phyloP scores from a whole-genome alignment of 2,113 vertebrate species.

The Nansenia antarctica region DNA sequence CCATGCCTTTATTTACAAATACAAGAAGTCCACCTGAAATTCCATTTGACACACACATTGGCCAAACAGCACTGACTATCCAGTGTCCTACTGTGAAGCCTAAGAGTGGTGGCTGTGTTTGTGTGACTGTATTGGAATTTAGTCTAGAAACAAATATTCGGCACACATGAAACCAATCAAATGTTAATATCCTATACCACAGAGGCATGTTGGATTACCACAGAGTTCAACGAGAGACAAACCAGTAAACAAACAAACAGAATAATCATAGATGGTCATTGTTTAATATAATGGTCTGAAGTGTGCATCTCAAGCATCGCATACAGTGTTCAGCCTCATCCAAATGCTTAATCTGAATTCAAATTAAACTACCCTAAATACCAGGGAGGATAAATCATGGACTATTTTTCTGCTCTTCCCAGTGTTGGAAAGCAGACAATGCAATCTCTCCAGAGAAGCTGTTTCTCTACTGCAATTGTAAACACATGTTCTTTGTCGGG shows the following conservation, averaged over 20 bases:
- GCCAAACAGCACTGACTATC: not conserved
- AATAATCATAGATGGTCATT: not conserved
- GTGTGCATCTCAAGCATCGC: not conserved
- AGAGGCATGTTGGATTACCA: not conserved
- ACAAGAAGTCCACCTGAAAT: no score
- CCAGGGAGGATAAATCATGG: not conserved
- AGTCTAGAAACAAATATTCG: not conserved
- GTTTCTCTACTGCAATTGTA: not conserved
- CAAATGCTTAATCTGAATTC: not conserved
- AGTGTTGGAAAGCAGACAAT: not conserved
- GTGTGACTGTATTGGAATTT: not conserved
- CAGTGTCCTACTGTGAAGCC: not conserved
- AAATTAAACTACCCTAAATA: not conserved
- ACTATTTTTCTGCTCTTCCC: not conserved
- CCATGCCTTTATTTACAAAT: not conserved
- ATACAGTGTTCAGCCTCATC: not conserved
- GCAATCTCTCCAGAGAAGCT: not conserved
- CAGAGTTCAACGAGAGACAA: no score
- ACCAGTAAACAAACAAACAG: not conserved
- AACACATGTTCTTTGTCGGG: conserved; percentile 5
- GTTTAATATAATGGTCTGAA: not conserved
- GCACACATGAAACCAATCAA: not conserved
- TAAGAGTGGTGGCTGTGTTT: not conserved
- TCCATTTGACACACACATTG: not conserved
- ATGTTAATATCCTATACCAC: not conserved